Evolutionary conservation across 2,797 vertebrate genomes (phyloP).

Genomic region (Parambassis ranga): DNA sequence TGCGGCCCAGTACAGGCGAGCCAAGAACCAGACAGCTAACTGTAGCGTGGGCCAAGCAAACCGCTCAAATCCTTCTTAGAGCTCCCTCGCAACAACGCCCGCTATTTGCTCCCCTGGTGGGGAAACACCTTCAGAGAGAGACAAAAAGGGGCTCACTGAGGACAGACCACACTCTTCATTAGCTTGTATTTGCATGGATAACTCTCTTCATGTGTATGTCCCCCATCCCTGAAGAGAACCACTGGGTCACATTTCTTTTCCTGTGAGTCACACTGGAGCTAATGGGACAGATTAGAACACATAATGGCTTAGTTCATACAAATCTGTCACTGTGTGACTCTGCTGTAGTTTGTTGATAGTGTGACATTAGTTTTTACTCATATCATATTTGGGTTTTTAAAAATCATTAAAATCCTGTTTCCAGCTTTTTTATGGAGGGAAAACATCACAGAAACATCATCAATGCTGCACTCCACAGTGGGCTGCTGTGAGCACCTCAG

Average conservation of each 20-base stretch:
- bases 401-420: too few species aligned
- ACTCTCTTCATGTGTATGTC: conserved; percentile 21
- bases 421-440: too few species aligned
- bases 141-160: conserved; percentile 39
- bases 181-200: conserved; percentile 51
- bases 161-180: conserved; percentile 32
- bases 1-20: conserved; percentile 1
- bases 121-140: conserved; percentile 29
- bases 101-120: conserved; percentile 18
- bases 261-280: conserved; percentile 5
- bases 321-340: too few species aligned
- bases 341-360: too few species aligned
- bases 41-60: conserved; percentile 30
- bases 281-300: background rate
- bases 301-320: conserved; percentile 10
- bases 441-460: too few species aligned
- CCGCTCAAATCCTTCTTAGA: conserved; percentile 42
- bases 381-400: too few species aligned
- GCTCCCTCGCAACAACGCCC: conserved; percentile 11
- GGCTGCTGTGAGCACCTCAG: too few species aligned
- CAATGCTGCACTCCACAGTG: too few species aligned
- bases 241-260: conserved; percentile 50
- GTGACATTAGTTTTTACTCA: background rate
- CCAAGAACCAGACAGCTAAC: conserved; percentile 45
- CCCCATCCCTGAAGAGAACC: conserved; percentile 9